Evolutionary conservation across 2,888 invertebrate species (phyloP), one percentile per base, ranked within the genome.

Genomic region (Spodoptera littoralis): DNA sequence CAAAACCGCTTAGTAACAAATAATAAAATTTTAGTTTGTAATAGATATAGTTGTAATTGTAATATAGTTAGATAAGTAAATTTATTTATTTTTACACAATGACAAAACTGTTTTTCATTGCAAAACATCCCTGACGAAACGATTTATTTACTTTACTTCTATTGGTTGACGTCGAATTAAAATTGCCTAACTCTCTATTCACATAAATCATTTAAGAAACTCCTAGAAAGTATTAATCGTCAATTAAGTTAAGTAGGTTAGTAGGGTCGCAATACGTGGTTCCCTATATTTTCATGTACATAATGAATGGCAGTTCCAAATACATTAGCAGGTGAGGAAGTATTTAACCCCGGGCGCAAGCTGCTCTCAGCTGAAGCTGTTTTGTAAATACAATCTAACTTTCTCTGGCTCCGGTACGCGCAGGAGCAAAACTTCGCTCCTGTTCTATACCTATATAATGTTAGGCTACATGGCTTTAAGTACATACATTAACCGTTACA

Each of bases 361-460:
- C 30, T 13, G n/a, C 46, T 70, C 46, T 51, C 44, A 9, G 11
- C 24, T 64, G 46, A 54, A 65, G 46, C 24, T 62, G 49, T 67
- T 55, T 59, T 46, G 55, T 62, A 73, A 55, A 67, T 62, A 58
- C 61, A 73, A 71, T 71, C 48, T 59, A 73, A 67, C 73, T 71
- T 66, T 73, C 43, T 11, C 61, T 49, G 45, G 55, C 55, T 36
- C 22, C 24, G 44, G 30, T 67, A 71, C 30, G 46, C 46, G 46
- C 46, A 59, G 43, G 9, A 43, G 46, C 18, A 54, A 62, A 58
- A 56, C 46, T 63, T 57, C 5, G 36, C 48, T 18, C 18, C 22
- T 13, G 11, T 41, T 43, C 30, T 41, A 18, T 45, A 46, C 9
- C 9, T 57, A 51, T 66, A 51, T 51, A 43, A 65, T 50, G 49